phyloP scores from a whole-genome alignment of 37 sponge, comb jelly and placozoan species.

The Dysidea cf. avara region DNA sequence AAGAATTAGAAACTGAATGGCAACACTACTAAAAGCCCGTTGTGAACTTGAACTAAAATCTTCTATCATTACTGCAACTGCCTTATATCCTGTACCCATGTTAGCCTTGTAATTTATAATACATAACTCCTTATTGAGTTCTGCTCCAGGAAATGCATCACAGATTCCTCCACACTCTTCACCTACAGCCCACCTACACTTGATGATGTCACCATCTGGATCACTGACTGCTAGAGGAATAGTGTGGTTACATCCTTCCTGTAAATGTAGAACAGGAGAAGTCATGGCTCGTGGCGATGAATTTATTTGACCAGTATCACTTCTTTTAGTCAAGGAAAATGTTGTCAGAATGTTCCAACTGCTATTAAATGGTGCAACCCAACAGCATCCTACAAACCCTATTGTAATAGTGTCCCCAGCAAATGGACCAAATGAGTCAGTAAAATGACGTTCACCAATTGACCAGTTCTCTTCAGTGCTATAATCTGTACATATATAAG shows the following conservation, averaged over 20 bases:
- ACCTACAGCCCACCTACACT: too few relatives aligned
- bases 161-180: conserved; percentile 58
- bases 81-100: conserved; percentile 11
- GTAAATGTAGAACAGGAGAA: conserved; percentile 35
- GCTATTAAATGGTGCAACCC: conserved; percentile 24
- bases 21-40: conserved; percentile 34
- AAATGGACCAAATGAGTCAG: too few relatives aligned
- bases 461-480: conserved; percentile 47
- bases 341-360: conserved; percentile 35
- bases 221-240: too few relatives aligned
- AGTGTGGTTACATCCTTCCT: conserved; percentile 60
- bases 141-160: conserved; percentile 39
- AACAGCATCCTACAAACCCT: conserved; percentile 10
- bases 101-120: conserved; percentile 11
- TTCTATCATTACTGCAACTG: conserved; percentile 41
- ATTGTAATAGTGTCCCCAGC: conserved; percentile 14
- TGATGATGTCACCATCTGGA: too few relatives aligned
- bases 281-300: conserved; percentile 49
- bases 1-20: conserved; percentile 34
- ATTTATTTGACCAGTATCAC: conserved; percentile 49
- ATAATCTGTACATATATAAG: conserved; percentile 39
- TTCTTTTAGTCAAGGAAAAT: conserved; percentile 15
- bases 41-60: conserved; percentile 8
- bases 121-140: conserved; percentile 16
- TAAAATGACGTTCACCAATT: conserved; percentile 21